Evolutionary conservation across 2,797 vertebrate species (phyloP), one percentile per base, ranked within the genome.

Genomic region (Meda fulgida): DNA sequence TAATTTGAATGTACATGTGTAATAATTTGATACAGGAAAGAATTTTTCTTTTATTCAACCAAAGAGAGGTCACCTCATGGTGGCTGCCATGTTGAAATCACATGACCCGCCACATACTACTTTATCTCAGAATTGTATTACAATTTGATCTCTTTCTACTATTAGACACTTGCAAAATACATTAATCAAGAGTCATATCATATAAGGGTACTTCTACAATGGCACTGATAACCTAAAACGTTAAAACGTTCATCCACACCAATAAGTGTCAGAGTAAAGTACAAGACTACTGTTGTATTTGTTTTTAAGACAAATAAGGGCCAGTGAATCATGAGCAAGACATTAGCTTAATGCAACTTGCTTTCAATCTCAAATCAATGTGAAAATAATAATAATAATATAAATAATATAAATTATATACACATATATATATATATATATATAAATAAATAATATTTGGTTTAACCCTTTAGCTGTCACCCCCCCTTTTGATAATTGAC

Each of bases 181-280:
- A 4, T 63, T 0, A 38, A n/a, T 29, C 14, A 40, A 34, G 5
- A 11, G 19, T 51, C 14, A 26, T 71, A 40, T 36, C 26, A 43
- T 13, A 13, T 46, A 46, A 1, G 16, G 18, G 6, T 55, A 76
- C 23, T 53, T 51, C 18, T 53, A 53, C 29, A 53, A 34, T 34
- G 5, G 48, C 9, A 23, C 11, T 13, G 7, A 3, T 11, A 19
- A 46, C 5, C 8, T 31, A 66, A 78, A 43, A 46, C 16, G 1
- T 58, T n/a, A n/a, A n/a, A n/a, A n/a, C n/a, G n/a, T 29, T 26
- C n/a, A 40, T 70, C 16, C n/a, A 81, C 63, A 67, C 19, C 78
- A 36, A 36, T 14, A 67, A 10, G 34, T 78, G 43, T 51, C 40
- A 55, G 34, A 70, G 18, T 43, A 11, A 36, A 69, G 8, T 55